Conservation (phyloP, 2,113 vertebrate species). For the Perognathus longimembris region DNA sequence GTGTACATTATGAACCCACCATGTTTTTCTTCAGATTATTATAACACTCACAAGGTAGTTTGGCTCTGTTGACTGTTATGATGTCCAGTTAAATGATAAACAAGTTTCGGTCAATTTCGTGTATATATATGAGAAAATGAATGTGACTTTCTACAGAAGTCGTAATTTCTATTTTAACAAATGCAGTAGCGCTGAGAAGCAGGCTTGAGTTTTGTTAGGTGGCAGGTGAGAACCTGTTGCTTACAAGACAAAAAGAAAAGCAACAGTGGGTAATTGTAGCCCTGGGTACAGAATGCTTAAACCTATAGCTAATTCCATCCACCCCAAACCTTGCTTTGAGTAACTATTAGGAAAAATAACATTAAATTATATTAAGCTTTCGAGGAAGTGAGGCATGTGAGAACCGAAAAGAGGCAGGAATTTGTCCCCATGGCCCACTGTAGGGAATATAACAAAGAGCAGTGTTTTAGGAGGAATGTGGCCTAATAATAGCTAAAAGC, state of each 20-base stretch:
- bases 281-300: background rate
- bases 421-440: background rate
- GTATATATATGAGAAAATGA: background rate
- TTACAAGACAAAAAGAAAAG: background rate
- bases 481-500: background rate
- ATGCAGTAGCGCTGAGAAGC: background rate
- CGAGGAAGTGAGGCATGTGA: background rate
- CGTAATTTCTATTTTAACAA: constrained; percentile 20
- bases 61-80: background rate
- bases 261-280: background rate
- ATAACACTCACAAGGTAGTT: constrained; percentile 31
- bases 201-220: constrained; percentile 22
- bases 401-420: background rate
- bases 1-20: background rate
- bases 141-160: constrained; percentile 16
- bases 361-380: background rate
- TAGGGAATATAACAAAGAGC: background rate
- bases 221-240: background rate
- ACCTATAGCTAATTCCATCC: background rate
- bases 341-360: background rate
- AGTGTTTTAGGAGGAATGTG: background rate
- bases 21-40: constrained; percentile 24
- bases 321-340: background rate
- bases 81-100: constrained; percentile 2
- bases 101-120: background rate